phyloP scores from a whole-genome alignment of 2,888 invertebrate genomes.

The Harpalus rubripes region DNA sequence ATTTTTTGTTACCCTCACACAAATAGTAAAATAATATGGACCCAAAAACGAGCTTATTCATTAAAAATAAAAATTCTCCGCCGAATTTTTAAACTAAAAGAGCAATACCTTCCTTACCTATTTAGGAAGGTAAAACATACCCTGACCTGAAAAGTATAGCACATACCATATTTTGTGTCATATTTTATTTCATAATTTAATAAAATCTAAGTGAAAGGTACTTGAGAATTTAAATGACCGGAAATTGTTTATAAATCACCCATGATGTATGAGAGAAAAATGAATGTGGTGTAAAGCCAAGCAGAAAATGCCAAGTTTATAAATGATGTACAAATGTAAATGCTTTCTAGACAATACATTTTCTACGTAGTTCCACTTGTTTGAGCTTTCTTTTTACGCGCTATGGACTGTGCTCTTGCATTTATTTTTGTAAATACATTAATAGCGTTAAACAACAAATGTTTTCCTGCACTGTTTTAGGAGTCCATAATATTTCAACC shows the following conservation, averaged over 20 bases:
- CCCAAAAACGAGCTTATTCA: no score
- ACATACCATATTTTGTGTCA: no score
- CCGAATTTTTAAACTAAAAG: no score
- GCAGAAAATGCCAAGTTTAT: constrained; percentile 15
- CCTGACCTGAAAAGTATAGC: no score
- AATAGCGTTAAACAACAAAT: constrained; percentile 10
- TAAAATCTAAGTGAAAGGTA: neutral
- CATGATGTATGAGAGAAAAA: neutral
- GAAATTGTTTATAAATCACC: constrained; percentile 29
- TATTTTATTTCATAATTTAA: neutral
- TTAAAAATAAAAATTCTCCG: no score
- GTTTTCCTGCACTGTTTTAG: neutral
- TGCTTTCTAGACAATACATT: constrained; percentile 31
- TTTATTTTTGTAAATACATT: neutral
- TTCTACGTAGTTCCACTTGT: constrained; percentile 43
- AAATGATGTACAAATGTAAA: constrained; percentile 50
- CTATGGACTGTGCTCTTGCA: neutral
- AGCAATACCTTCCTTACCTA: no score
- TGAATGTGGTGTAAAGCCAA: neutral
- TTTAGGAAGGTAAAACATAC: no score
- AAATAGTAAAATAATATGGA: no score
- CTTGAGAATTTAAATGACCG: constrained; percentile 13
- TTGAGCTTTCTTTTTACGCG: neutral
- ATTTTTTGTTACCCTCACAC: no score
- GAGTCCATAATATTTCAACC: no score